phyloP scores from a whole-genome alignment of 1,140 invertebrate species.

The Eueides isabella region DNA sequence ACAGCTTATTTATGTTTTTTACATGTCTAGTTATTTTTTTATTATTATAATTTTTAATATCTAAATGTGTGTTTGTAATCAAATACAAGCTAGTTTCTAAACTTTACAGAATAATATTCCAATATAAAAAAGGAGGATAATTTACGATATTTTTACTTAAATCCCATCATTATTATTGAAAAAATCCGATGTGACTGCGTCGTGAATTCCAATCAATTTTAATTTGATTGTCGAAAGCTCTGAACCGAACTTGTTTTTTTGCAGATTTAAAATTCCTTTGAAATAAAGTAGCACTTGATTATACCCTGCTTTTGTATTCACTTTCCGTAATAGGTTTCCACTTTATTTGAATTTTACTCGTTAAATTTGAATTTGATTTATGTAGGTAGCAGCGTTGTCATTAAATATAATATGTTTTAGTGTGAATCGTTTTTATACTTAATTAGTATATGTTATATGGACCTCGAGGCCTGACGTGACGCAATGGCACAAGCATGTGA shows the following conservation, averaged over 20 bases:
- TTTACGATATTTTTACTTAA: background rate
- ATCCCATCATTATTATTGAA: constrained; percentile 13
- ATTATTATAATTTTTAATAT: too few relatives aligned
- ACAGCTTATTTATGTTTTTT: too few relatives aligned
- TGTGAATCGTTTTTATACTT: too few relatives aligned
- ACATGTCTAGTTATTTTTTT: too few relatives aligned
- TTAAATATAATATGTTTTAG: background rate
- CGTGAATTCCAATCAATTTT: constrained; percentile 32
- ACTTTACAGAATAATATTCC: too few relatives aligned
- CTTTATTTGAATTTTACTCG: constrained; percentile 17
- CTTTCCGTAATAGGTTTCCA: constrained; percentile 21
- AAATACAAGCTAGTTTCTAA: too few relatives aligned
- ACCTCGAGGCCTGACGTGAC: too few relatives aligned
- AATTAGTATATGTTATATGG: too few relatives aligned
- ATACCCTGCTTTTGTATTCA: constrained; percentile 30
- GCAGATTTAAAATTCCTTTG: constrained; percentile 35
- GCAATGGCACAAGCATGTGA: too few relatives aligned
- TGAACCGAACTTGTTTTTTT: constrained; percentile 16
- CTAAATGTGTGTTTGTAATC: too few relatives aligned
- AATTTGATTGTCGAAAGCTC: constrained; percentile 34
- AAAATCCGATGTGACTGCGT: background rate
- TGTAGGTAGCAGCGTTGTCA: background rate
- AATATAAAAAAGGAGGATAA: too few relatives aligned
- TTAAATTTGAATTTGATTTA: constrained; percentile 18
- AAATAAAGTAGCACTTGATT: constrained; percentile 25